Conservation (phyloP, 2,888 invertebrate species). For the Cantharis nigra region DNA sequence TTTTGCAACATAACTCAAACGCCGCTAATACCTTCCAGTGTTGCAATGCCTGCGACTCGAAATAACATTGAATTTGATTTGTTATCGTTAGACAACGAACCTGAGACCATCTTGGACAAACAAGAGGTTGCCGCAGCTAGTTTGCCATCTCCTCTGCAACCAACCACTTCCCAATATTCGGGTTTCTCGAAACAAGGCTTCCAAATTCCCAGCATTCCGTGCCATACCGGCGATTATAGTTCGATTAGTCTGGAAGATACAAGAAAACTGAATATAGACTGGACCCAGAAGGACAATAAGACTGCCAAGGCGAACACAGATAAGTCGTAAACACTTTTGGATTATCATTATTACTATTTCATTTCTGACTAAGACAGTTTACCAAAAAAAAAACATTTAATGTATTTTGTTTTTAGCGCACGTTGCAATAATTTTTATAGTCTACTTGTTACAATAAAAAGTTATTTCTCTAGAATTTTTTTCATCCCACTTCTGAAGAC, state of each 20-base stretch:
- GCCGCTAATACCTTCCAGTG: constrained; percentile 47
- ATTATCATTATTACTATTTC: background rate
- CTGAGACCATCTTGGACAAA: constrained; percentile 42
- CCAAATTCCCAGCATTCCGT: constrained; percentile 68
- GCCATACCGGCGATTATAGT: constrained; percentile 64
- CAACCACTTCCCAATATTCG: constrained; percentile 58
- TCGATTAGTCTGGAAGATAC: constrained; percentile 34
- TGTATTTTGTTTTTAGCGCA: background rate
- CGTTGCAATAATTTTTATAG: background rate
- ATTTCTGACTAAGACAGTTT: background rate
- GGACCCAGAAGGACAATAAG: background rate
- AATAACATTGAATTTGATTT: constrained; percentile 10
- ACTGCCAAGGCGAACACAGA: background rate
- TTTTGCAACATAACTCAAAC: constrained; percentile 47
- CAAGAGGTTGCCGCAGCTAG: constrained; percentile 39
- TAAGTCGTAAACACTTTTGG: background rate
- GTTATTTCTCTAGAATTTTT: background rate
- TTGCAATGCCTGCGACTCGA: background rate
- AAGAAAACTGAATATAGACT: background rate
- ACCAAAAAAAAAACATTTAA: background rate
- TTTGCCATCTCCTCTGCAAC: constrained; percentile 51
- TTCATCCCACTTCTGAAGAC: background rate
- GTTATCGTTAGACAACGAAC: constrained; percentile 28
- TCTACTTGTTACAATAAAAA: background rate
- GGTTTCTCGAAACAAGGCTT: constrained; percentile 66